Conservation (phyloP, 1,140 invertebrate genomes). For the Heterodera schachtii region DNA sequence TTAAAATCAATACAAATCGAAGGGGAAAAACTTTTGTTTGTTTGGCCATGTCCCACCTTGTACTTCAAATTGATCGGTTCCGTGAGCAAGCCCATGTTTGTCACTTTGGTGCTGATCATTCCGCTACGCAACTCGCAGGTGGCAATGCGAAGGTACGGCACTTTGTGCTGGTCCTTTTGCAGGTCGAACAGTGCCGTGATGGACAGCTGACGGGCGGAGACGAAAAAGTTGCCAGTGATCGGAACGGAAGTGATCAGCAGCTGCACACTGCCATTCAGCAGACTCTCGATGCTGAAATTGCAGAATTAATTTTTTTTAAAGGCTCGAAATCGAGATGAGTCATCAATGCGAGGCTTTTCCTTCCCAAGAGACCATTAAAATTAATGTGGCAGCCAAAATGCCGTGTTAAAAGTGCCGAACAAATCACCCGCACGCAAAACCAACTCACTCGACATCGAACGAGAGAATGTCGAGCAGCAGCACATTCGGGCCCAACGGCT, state of each 20-base stretch:
- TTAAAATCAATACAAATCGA: too few relatives aligned
- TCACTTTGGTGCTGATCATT: slow-evolving; percentile 48
- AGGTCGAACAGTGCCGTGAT: slow-evolving; percentile 52
- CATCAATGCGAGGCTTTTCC: too few relatives aligned
- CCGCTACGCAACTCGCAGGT: slow-evolving; percentile 41
- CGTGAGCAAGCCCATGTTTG: slow-evolving; percentile 46
- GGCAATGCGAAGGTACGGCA: slow-evolving; percentile 41
- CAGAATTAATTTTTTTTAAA: neutral
- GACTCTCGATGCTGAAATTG: slow-evolving; percentile 49
- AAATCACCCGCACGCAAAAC: slow-evolving; percentile 6
- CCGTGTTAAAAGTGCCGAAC: neutral
- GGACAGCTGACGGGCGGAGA: slow-evolving; percentile 46
- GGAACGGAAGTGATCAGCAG: slow-evolving; percentile 46
- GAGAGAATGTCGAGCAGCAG: slow-evolving; percentile 52
- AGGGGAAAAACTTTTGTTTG: too few relatives aligned
- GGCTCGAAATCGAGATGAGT: too few relatives aligned
- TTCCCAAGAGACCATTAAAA: too few relatives aligned
- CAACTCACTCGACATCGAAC: slow-evolving; percentile 52
- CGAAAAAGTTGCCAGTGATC: slow-evolving; percentile 42
- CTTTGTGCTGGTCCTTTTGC: slow-evolving; percentile 44
- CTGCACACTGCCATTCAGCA: slow-evolving; percentile 51
- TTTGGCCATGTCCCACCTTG: slow-evolving; percentile 35
- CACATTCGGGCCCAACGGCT: slow-evolving; percentile 43
- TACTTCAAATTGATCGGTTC: slow-evolving; percentile 53
- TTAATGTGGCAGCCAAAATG: too few relatives aligned